Evolutionary conservation across 1,140 invertebrate genomes (phyloP).

Genomic region (Bemisia tabaci): DNA sequence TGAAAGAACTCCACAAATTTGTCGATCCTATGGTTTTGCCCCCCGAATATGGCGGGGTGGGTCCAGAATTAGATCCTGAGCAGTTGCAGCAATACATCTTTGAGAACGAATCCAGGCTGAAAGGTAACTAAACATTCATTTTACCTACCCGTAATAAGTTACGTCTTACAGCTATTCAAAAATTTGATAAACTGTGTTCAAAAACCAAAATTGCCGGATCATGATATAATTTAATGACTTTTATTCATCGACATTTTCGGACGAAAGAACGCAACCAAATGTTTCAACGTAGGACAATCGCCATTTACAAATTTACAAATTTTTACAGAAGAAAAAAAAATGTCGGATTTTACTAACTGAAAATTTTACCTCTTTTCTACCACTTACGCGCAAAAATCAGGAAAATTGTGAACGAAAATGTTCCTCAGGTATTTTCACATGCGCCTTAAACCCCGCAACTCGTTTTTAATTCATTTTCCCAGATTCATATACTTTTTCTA

Average conservation of each 20-base stretch:
- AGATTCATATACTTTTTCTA: no score
- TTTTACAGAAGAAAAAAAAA: no score
- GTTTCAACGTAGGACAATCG: background rate
- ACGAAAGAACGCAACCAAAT: background rate
- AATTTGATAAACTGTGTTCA: background rate
- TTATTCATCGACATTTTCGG: background rate
- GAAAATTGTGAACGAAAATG: no score
- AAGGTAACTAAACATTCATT: background rate
- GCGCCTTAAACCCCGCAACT: no score
- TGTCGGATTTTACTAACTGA: no score
- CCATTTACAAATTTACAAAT: no score
- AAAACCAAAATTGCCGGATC: background rate
- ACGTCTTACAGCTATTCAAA: background rate
- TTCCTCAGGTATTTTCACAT: no score
- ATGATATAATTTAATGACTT: background rate
- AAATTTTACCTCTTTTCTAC: no score
- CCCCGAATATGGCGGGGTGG: slow-evolving; percentile 21
- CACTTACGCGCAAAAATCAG: no score
- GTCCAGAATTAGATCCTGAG: slow-evolving; percentile 9
- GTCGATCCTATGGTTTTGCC: slow-evolving; percentile 17
- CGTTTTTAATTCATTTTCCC: no score
- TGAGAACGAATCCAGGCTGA: slow-evolving; percentile 3
- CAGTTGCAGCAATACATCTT: slow-evolving; percentile 2
- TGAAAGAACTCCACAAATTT: slow-evolving; percentile 18
- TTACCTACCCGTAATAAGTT: background rate